Conservation (phyloP, 2,113 vertebrate genomes). For the Tragelaphus buxtoni region DNA sequence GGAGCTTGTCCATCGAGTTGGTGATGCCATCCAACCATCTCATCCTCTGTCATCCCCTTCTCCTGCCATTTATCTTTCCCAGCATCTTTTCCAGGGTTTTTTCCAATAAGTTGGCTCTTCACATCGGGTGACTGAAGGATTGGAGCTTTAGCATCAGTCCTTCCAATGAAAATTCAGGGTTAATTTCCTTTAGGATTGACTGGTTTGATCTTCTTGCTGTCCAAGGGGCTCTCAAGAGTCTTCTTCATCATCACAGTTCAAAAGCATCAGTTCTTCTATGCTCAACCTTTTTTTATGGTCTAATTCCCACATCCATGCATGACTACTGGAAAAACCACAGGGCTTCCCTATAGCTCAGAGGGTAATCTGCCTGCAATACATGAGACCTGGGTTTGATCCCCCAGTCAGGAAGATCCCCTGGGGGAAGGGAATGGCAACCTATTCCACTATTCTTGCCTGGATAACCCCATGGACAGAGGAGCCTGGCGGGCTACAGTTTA, state of each 20-base stretch:
- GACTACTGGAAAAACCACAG: background rate
- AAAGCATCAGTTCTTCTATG: background rate
- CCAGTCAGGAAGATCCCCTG: background rate
- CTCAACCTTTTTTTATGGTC: background rate
- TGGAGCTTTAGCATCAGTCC: too few relatives aligned
- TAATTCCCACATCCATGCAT: background rate
- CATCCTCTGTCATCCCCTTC: too few relatives aligned
- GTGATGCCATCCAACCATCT: too few relatives aligned
- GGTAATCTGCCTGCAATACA: background rate
- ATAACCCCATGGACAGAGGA: background rate
- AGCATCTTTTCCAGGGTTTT: too few relatives aligned
- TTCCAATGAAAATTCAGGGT: too few relatives aligned
- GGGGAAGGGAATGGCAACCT: background rate
- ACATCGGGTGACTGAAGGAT: too few relatives aligned
- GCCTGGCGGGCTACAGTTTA: fast-evolving
- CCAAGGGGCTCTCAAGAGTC: too few relatives aligned
- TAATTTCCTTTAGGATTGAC: too few relatives aligned
- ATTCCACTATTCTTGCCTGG: background rate
- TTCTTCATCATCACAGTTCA: background rate
- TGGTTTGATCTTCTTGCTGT: too few relatives aligned
- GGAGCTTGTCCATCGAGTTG: too few relatives aligned
- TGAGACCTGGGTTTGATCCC: background rate
- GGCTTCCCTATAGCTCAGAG: background rate
- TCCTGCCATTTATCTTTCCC: too few relatives aligned
- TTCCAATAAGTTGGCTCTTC: too few relatives aligned